phyloP scores from a whole-genome alignment of 2,113 vertebrate genomes.

The Lanius ludovicianus region DNA sequence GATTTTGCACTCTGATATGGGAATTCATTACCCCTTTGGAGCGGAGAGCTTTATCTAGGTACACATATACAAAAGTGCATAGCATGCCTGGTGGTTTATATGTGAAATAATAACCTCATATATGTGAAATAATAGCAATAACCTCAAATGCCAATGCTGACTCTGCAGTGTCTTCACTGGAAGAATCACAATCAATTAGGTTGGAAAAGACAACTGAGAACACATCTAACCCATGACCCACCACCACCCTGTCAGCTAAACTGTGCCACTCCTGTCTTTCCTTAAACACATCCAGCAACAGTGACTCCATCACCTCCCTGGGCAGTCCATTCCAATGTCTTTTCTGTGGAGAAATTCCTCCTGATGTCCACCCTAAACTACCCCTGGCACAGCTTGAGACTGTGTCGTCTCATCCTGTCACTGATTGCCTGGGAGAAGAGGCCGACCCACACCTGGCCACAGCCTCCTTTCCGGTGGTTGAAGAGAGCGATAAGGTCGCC shows the following conservation, averaged over 20 bases:
- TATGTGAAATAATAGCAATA: neutral
- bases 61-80: accelerated
- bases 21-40: too few species aligned
- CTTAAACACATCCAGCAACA: neutral
- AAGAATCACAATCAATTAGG: neutral
- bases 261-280: neutral
- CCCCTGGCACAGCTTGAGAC: neutral
- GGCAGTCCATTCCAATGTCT: neutral
- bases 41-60: neutral
- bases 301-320: too few species aligned
- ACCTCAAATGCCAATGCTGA: neutral
- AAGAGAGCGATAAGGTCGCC: accelerated
- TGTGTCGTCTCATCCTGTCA: accelerated
- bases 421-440: neutral
- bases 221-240: neutral
- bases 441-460: accelerated
- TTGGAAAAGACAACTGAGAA: neutral
- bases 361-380: neutral
- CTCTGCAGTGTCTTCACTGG: neutral
- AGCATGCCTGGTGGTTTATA: accelerated
- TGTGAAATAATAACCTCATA: neutral
- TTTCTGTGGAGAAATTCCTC: neutral
- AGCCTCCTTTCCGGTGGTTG: neutral
- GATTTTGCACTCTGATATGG: accelerated
- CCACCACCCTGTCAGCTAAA: neutral